Percentiles rank a stretch among this genome's conserved stretches.
These are phyloP conservation scores for Criorhina ranunculi DNA, from an alignment of 2,888 invertebrate genomes.

Conservation along the genomic window DNA sequence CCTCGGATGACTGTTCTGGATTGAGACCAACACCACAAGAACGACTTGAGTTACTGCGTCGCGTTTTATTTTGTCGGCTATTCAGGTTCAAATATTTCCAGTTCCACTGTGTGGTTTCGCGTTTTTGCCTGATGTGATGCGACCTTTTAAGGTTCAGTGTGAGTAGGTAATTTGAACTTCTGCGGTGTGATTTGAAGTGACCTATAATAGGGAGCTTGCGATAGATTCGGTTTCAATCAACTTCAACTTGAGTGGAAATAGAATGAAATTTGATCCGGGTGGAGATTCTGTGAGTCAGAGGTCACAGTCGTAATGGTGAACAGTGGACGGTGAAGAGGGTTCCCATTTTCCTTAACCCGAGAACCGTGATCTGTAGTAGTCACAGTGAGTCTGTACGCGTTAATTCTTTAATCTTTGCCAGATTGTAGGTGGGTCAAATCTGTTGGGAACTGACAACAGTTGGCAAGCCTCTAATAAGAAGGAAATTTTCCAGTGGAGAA, in stretches of 20 bases:
- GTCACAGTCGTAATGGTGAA: no score
- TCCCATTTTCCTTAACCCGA: no score
- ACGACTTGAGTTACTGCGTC: slow-evolving; percentile 21
- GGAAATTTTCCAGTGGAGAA: no score
- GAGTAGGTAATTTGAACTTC: slow-evolving; percentile 26
- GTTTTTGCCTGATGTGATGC: background rate
- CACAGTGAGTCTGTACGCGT: no score
- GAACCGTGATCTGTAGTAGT: no score
- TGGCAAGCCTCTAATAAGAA: no score
- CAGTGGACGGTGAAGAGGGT: no score
- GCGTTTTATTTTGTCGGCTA: slow-evolving; percentile 8
- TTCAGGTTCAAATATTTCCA: slow-evolving; percentile 14
- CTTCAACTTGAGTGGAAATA: slow-evolving; percentile 41
- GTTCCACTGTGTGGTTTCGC: background rate
- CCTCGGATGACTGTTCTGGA: slow-evolving; percentile 30
- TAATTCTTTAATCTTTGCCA: background rate
- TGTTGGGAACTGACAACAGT: no score
- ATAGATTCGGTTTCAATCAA: slow-evolving; percentile 44
- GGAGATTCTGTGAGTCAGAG: no score
- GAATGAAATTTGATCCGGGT: background rate
- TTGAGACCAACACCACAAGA: slow-evolving; percentile 34
- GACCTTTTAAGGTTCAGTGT: slow-evolving; percentile 27
- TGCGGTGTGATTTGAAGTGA: slow-evolving; percentile 32
- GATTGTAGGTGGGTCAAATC: no score
- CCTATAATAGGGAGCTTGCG: slow-evolving; percentile 14